Conservation (phyloP, 1,140 invertebrate species). For the Aphidius gifuensis region DNA sequence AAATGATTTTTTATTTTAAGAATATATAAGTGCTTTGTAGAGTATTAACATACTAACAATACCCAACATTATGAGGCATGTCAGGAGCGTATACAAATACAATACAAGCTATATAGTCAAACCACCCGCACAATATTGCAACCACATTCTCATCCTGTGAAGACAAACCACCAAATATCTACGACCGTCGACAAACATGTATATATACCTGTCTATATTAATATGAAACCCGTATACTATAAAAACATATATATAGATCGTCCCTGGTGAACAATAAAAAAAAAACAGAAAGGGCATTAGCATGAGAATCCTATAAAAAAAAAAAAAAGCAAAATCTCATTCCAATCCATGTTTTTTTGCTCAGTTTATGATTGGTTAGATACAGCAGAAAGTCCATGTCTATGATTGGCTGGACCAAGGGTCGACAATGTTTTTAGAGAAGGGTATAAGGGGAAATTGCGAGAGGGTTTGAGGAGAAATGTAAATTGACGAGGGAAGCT, state of each 20-base stretch:
- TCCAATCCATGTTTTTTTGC: too few relatives aligned
- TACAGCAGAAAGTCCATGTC: constrained; percentile 21
- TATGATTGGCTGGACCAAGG: constrained; percentile 26
- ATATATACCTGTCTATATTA: too few relatives aligned
- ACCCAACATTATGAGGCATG: constrained; percentile 35
- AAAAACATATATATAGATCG: too few relatives aligned
- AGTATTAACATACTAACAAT: constrained; percentile 47
- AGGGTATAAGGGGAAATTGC: constrained; percentile 6
- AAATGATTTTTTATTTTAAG: too few relatives aligned
- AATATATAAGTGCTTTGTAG: not conserved
- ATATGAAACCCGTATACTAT: too few relatives aligned
- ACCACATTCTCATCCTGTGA: too few relatives aligned
- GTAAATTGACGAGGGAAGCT: constrained; percentile 24
- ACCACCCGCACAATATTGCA: too few relatives aligned
- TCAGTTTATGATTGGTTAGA: constrained; percentile 17
- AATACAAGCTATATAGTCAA: too few relatives aligned
- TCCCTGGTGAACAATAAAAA: too few relatives aligned
- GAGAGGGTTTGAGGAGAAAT: constrained; percentile 24
- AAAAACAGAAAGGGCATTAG: constrained; percentile 29
- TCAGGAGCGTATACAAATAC: too few relatives aligned
- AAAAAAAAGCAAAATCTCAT: not conserved
- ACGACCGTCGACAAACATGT: too few relatives aligned
- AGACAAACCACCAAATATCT: too few relatives aligned
- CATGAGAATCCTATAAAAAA: constrained; percentile 40
- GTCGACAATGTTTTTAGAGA: constrained; percentile 10